These are phyloP conservation scores for Anser cygnoides DNA, from an alignment of 2,113 vertebrate species.

Conservation along the genomic window DNA sequence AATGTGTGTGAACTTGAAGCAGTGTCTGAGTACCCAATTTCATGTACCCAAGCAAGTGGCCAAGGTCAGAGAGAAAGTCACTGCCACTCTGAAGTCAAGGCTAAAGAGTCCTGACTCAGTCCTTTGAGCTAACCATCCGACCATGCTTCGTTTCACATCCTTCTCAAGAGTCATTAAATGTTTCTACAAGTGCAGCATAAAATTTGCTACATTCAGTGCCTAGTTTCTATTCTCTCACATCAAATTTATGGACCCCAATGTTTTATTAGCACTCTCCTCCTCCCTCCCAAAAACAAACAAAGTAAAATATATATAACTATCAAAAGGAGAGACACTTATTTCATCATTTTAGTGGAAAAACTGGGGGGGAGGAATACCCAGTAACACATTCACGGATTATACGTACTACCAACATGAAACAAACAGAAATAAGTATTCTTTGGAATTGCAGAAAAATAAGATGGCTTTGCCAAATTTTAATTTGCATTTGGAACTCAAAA, in stretches of 20 bases:
- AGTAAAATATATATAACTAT: not conserved
- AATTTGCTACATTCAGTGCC: not conserved
- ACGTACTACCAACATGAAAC: not conserved
- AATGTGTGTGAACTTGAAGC: accelerated
- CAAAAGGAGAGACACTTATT: not conserved
- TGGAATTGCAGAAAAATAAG: not conserved
- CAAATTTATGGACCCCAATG: not conserved
- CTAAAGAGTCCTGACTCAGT: not conserved
- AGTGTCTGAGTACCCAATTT: not conserved
- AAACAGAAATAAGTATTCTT: not conserved
- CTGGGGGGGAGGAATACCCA: not conserved
- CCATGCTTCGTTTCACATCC: not conserved
- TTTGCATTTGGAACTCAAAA: not conserved
- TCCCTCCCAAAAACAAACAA: accelerated
- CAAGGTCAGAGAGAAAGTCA: constrained; percentile 33
- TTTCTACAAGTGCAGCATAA: not conserved
- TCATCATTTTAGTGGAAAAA: not conserved
- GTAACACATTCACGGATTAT: not conserved
- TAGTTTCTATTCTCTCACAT: not conserved
- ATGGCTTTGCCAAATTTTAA: not conserved
- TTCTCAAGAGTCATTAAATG: not conserved
- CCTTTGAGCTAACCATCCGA: not conserved
- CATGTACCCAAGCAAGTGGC: not conserved
- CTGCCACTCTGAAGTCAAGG: not conserved
- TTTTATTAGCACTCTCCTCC: not conserved